These are phyloP conservation scores for Anastrepha ludens DNA, from an alignment of 1,140 invertebrate species.

Conservation along the genomic window DNA sequence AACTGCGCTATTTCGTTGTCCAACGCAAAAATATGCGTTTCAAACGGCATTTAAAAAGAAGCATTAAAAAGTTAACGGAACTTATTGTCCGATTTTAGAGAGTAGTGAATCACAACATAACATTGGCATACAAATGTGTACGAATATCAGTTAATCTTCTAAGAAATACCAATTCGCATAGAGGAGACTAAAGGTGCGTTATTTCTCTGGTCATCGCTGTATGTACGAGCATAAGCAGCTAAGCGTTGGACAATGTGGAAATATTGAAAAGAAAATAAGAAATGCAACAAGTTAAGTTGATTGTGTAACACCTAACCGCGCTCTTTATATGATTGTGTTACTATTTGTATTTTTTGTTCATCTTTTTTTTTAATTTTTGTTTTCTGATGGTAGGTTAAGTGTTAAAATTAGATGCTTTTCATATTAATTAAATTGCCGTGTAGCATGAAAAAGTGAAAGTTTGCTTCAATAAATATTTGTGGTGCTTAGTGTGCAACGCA, in stretches of 20 bases:
- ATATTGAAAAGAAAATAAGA: neutral
- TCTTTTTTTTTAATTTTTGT: neutral
- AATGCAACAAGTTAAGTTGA: neutral
- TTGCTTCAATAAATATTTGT: neutral
- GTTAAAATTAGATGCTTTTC: constrained; percentile 19
- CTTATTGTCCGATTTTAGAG: no score
- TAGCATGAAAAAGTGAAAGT: constrained; percentile 39
- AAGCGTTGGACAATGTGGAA: neutral
- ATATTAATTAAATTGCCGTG: constrained; percentile 12
- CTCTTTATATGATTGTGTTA: neutral
- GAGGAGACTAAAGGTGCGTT: no score
- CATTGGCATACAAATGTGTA: no score
- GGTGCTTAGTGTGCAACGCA: constrained; percentile 24
- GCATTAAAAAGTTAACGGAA: no score
- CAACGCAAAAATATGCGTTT: no score
- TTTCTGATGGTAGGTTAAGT: neutral
- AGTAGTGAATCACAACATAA: no score
- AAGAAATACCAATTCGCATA: no score
- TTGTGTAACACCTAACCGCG: neutral
- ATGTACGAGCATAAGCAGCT: no score
- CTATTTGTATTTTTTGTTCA: neutral
- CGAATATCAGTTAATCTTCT: no score
- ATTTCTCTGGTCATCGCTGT: no score
- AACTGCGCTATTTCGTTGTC: no score
- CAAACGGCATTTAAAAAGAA: no score